Conservation (phyloP, 2,113 vertebrate genomes). For the Atractosteus spatula region DNA sequence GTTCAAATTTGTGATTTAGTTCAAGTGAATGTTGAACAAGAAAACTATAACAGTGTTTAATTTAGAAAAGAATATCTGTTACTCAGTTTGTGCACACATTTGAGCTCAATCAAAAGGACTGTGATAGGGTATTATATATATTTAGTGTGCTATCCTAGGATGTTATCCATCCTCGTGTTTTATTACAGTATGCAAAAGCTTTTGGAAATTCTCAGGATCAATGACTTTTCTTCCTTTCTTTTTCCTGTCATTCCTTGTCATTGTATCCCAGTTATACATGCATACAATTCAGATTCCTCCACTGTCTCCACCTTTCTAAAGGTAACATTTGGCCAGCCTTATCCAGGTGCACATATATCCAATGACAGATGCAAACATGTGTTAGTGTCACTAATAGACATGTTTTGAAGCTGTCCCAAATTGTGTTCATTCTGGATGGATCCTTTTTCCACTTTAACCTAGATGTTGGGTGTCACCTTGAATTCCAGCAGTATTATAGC, state of each 20-base stretch:
- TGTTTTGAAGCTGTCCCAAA: constrained; percentile 9
- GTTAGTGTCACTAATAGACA: not conserved
- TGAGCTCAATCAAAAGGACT: constrained; percentile 38
- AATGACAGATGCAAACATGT: not conserved
- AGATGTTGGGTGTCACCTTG: constrained; percentile 18
- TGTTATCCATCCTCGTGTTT: not conserved
- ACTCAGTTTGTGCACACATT: constrained; percentile 31
- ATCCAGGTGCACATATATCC: constrained; percentile 14
- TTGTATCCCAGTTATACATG: constrained; percentile 5
- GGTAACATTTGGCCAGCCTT: constrained; percentile 8
- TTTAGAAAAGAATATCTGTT: no score
- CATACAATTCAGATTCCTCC: not conserved
- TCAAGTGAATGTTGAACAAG: no score
- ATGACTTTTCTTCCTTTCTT: constrained; percentile 28
- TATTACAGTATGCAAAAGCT: constrained; percentile 29
- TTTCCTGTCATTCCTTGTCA: not conserved
- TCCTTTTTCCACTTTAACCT: constrained; percentile 22
- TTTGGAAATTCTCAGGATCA: constrained; percentile 22
- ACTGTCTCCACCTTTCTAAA: not conserved
- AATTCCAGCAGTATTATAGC: constrained; percentile 1
- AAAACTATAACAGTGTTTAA: no score
- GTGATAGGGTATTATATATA: constrained; percentile 34
- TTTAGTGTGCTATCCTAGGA: constrained; percentile 31
- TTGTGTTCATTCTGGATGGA: constrained; percentile 11
- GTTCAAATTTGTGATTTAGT: no score